Evolutionary conservation across 2,797 vertebrate genomes (phyloP), one percentile per base, ranked within the genome.

Genomic region (Psittacula derbiana): DNA sequence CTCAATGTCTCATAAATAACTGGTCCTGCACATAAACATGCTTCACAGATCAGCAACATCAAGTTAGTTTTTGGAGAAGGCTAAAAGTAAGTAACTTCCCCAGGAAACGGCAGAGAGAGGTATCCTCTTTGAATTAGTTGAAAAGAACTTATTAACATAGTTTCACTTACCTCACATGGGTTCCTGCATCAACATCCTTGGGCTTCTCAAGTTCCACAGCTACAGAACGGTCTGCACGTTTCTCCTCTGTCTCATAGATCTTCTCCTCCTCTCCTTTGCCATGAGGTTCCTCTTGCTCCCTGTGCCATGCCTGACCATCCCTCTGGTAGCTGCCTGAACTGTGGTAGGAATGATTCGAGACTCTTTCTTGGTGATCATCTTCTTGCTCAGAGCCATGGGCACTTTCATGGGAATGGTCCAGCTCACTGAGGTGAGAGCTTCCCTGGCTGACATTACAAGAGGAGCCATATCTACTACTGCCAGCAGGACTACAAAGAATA

Each of bases 371-470:
- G 57, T 52, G 97, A 30, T 99, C 99, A 20, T 99, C 99, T 58
- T 99, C 99, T 64, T 98, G 97, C 66, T 98, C 99, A 14, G 98
- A 99, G 28, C 97, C 98, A 20, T 96, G 96, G 66, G 85, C 84
- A 38, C 97, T 97, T 83, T 98, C 98, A 4, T 97, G 98, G 84
- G 98, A 99, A 36, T 98, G 99, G 65, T 99, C 99, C 81, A 97
- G 97, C 94, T 99, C 99, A 80, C 99, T 99, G 55, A 99, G 98
- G 88, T 99, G 99, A 94, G 99, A 99, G 96, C 99, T 99, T 84
- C 98, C 98, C 97, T 99, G 99, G 97, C 99, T 99, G 96, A 99
- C 97, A 93, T 99, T 99, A 95, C 99, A 99, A 57, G 99, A 99
- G 69, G 99, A 99, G 79, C 99, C 98, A 46, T 98, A 99, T 92